Evolutionary conservation across 2,888 invertebrate genomes (phyloP).

Genomic region (Bimastos eiseni): DNA sequence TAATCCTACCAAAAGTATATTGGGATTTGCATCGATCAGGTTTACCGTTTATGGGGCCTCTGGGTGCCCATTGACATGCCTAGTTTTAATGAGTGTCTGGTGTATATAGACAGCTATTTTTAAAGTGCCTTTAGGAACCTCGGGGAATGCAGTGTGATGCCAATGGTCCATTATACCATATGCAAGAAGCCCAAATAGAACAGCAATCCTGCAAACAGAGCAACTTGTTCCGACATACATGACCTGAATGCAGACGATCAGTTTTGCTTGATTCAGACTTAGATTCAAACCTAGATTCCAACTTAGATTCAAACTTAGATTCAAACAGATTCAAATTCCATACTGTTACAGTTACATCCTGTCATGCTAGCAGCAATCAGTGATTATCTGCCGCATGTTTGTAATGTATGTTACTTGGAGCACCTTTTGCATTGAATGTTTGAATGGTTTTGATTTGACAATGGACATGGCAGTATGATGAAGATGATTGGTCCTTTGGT

Average conservation of each 20-base stretch:
- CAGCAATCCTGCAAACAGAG: not conserved
- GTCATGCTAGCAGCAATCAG: not conserved
- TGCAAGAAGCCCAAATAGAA: not conserved
- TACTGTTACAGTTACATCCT: not conserved
- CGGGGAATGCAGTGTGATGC: not conserved
- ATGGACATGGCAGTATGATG: not conserved
- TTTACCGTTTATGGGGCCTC: no score
- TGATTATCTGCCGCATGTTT: no score
- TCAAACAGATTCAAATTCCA: constrained; percentile 1
- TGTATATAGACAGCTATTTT: not conserved
- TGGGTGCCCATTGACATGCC: no score
- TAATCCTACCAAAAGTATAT: no score
- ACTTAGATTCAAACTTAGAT: not conserved
- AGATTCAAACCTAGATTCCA: not conserved
- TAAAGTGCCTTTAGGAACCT: not conserved
- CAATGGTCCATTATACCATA: not conserved
- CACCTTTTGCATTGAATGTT: not conserved
- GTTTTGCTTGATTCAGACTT: not conserved
- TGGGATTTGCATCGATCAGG: no score
- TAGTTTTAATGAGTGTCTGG: no score
- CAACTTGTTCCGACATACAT: not conserved
- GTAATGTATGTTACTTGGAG: no score
- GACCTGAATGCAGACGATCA: not conserved
- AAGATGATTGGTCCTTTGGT: not conserved
- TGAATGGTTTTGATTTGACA: no score